Base-by-base conservation (phyloP, 2,113 vertebrate genomes). In the Pholis gunnellus region DNA sequence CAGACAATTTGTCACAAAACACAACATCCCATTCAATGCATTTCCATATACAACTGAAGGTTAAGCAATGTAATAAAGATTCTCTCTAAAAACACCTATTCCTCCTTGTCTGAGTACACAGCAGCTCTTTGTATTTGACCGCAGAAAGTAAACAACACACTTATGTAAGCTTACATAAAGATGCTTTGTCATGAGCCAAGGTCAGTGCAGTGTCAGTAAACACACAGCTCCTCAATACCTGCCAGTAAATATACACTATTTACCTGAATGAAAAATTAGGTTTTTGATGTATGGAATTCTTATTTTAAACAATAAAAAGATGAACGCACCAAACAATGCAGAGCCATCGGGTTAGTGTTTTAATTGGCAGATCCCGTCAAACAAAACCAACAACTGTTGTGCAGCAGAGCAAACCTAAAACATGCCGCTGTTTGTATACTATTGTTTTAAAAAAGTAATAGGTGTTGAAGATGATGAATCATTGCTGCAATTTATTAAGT, bases 101-200 rank as follows among this genome's bases (percentile, higher is more conserved):
- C 29, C 40, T 81, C 56, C 17, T 63, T 17, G 18, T 60, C 50
- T 50, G 31, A 60, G 31, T 14, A 8, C 42, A 29, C 34, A 22
- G 50, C 46, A 36, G 2, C 18, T 69, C 42, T 75, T 71, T 73
- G n/a, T 68, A 54, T 78, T 63, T 64, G 25, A 76, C 81, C 63
- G 72, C 40, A 71, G 25, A 71, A 40, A 78, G 13, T 54, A 72
- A 85, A 83, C 75, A 75, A 61, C 50, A 66, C 50, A 15, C 40
- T 67, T 42, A 7, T 80, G 74, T 66, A 63, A 84, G 63, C 34
- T 70, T 17, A 6, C 36, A 84, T 85, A 74, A 71, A 86, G 79
- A 84, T 90, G 75, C 75, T 59, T 9, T 68, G 57, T 34, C 81
- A 84, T 64, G 72, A 86, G 38, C 52, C 84, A 88, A 90, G 86